These are phyloP conservation scores for Oreochromis spilurus DNA, from an alignment of 2,113 vertebrate genomes.

Conservation along the genomic window DNA sequence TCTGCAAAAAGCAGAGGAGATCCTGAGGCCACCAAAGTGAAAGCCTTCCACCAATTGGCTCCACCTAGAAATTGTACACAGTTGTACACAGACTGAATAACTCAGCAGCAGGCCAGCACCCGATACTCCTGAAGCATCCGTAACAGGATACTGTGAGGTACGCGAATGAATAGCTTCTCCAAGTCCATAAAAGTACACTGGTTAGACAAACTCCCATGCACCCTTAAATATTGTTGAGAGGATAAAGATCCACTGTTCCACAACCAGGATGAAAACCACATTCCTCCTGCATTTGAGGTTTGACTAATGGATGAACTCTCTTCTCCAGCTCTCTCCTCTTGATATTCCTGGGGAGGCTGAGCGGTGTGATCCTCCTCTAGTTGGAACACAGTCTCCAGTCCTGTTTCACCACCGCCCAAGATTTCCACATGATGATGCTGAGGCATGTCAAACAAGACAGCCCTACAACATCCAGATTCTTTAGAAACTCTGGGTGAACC, in stretches of 20 bases:
- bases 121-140: background rate
- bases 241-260: background rate
- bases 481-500: background rate
- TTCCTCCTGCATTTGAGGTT: background rate
- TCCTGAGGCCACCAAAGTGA: background rate
- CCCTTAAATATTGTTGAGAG: background rate
- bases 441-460: background rate
- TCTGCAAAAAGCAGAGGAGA: background rate
- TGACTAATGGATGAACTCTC: background rate
- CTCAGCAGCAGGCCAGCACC: background rate
- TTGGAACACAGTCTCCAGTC: background rate
- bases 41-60: background rate
- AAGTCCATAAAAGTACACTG: background rate
- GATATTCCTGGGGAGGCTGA: background rate
- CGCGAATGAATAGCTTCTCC: background rate
- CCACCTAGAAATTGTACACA: background rate
- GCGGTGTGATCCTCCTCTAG: background rate
- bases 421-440: background rate
- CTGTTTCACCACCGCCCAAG: fast-evolving
- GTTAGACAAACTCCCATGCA: background rate
- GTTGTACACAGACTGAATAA: background rate
- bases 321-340: background rate
- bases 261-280: background rate
- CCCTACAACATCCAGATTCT: background rate
- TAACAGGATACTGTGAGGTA: background rate